Evolutionary conservation across 1,140 invertebrate genomes (phyloP).

Genomic region (Ooceraea biroi): DNA sequence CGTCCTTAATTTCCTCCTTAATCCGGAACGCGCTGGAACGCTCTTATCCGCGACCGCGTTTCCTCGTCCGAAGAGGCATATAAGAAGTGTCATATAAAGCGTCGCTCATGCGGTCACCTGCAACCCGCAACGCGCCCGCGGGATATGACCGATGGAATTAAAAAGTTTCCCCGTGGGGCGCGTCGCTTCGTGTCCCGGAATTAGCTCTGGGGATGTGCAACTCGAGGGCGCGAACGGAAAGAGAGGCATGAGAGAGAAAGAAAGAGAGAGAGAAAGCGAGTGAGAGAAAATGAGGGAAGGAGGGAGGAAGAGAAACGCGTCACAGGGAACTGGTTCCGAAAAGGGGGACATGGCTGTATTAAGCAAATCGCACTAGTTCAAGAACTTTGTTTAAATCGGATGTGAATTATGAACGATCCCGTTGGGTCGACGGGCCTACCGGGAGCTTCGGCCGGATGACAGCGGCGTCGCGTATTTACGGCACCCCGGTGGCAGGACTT

Average conservation of each 20-base stretch:
- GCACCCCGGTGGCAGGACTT: constrained; percentile 64
- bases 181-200: too few relatives aligned
- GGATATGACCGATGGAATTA: constrained; percentile 68
- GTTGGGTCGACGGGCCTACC: constrained; percentile 54
- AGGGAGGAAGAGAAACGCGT: neutral
- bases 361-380: constrained; percentile 71
- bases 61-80: neutral
- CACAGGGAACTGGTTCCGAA: constrained; percentile 15
- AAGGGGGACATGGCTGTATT: constrained; percentile 63
- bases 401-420: constrained; percentile 74
- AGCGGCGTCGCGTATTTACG: constrained; percentile 69
- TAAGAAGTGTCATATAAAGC: constrained; percentile 39
- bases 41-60: neutral
- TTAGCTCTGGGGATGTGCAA: constrained; percentile 48
- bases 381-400: constrained; percentile 74
- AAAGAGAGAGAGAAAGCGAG: neutral
- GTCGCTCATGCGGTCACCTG: neutral
- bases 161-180: constrained; percentile 68
- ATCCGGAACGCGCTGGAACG: neutral
- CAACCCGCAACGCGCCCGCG: neutral
- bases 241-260: neutral
- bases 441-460: constrained; percentile 62
- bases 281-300: neutral
- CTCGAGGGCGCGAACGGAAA: neutral
- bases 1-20: constrained; percentile 17